phyloP scores from a whole-genome alignment of 92 coral and sea anemone species.

The Epizoanthus fatuus region DNA sequence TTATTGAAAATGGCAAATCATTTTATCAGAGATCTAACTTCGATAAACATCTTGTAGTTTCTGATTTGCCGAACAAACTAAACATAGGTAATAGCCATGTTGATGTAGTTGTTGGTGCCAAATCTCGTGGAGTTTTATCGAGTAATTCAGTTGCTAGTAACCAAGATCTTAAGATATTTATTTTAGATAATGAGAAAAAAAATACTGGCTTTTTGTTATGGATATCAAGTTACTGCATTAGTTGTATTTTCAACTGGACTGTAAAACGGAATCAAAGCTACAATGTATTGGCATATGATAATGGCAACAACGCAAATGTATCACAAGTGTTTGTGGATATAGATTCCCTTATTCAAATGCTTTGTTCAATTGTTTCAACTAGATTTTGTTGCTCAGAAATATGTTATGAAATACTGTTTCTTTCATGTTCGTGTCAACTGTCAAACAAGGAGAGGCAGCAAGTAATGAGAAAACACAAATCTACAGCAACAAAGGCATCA shows the following conservation, averaged over 20 bases:
- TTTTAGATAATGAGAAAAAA: slow-evolving; percentile 30
- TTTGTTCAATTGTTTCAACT: slow-evolving; percentile 16
- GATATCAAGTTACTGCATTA: slow-evolving; percentile 41
- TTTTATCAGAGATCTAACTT: slow-evolving; percentile 32
- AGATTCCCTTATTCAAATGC: slow-evolving; percentile 6
- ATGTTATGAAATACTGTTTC: no score
- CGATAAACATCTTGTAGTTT: slow-evolving; percentile 10
- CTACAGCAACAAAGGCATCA: neutral
- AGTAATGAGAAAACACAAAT: slow-evolving; percentile 6
- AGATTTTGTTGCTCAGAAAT: neutral
- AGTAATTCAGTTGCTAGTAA: slow-evolving; percentile 32
- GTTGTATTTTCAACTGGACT: slow-evolving; percentile 52
- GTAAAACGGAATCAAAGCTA: slow-evolving; percentile 22
- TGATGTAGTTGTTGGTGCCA: slow-evolving; percentile 27
- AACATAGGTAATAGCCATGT: slow-evolving; percentile 42
- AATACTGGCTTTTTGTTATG: slow-evolving; percentile 53
- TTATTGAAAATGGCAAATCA: slow-evolving; percentile 46
- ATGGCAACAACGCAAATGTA: slow-evolving; percentile 22
- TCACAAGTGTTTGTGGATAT: slow-evolving; percentile 27
- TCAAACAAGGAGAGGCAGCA: slow-evolving; percentile 3
- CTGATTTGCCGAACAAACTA: slow-evolving; percentile 47
- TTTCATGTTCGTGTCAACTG: neutral
- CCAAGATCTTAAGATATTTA: slow-evolving; percentile 34
- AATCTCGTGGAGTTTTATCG: slow-evolving; percentile 26
- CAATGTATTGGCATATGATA: slow-evolving; percentile 33